Evolutionary conservation across 2,113 vertebrate species (phyloP), one percentile per base, ranked within the genome.

Genomic region (Cathartes aura): DNA sequence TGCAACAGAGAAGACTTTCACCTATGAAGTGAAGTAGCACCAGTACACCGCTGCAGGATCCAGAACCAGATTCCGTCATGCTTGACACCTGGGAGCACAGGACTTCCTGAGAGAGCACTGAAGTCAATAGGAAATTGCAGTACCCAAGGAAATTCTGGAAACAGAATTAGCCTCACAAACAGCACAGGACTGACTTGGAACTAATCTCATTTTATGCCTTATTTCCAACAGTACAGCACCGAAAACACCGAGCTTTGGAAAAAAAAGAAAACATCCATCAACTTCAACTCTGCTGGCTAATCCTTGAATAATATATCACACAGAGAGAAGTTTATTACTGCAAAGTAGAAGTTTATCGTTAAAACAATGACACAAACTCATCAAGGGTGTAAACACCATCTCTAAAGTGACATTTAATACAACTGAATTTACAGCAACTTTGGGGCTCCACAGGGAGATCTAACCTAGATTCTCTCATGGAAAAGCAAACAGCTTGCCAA

Each of bases 301-400:
- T 48, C 32, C 50, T 87, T 50, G n/a, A 72, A 82, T 70, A 91
- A 87, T 90, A 56, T 50, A 89, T 93, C 80, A 84, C 71, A 84
- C 12, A 53, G 45, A 86, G 36, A 88, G 62, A 93, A 90, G 71
- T 82, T 76, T 91, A 91, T 82, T 85, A 68, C 66, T 53, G 34
- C 32, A 73, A 75, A 93, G 71, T 43, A 86, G 52, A 95, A 78
- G 26, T 72, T 96, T 75, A 85, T 91, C 64, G 75, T 86, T 91
- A 53, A 90, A 96, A 90, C 53, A 91, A 81, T 74, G 84, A 94
- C 81, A 96, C 43, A 94, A 91, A 76, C 40, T 93, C 21, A 20
- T 79, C 58, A 71, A 80, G 63, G 38, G 63, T 90, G 62, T 93
- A 96, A 97, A 85, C 50, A 85, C 11, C 58, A 82, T 63, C 82